A percentile compares a stretch with the other conserved stretches of the same genome.
phyloP scores from a whole-genome alignment of 2,113 vertebrate genomes.

The Rhipidura dahli region DNA sequence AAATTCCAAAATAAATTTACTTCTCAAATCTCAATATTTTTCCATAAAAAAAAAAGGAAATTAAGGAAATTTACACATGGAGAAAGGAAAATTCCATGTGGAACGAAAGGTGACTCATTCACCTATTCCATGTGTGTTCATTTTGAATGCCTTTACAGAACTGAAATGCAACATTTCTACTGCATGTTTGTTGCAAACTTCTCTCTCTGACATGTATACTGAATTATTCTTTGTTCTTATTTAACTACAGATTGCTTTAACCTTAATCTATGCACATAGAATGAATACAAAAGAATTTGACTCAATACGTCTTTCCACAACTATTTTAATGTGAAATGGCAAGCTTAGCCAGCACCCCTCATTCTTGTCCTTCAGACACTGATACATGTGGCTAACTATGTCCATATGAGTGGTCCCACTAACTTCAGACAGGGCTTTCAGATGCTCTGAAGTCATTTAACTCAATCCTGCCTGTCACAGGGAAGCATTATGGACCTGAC shows the following conservation, averaged over 20 bases:
- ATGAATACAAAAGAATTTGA: not conserved
- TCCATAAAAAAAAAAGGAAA: not conserved
- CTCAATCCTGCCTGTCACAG: not conserved
- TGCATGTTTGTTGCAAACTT: not conserved
- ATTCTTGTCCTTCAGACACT: not conserved
- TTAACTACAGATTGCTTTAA: not conserved
- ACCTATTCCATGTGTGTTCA: not conserved
- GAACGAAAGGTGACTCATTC: not conserved
- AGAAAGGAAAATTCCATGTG: not conserved
- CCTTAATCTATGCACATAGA: not conserved
- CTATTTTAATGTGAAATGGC: conserved; percentile 28
- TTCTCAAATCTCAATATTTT: not conserved
- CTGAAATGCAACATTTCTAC: not conserved
- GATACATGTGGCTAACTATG: not conserved
- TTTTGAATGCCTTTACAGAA: not conserved
- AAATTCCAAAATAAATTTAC: not conserved
- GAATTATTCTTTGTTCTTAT: not conserved
- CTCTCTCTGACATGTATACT: not conserved
- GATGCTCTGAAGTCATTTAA: conserved; percentile 18
- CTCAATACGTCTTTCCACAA: not conserved
- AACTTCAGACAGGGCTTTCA: not conserved
- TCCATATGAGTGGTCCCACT: conserved; percentile 22
- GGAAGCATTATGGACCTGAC: not conserved
- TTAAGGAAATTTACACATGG: not conserved
- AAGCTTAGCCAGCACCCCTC: not conserved